Evolutionary conservation across 2,888 invertebrate species (phyloP).

Genomic region (Dicyrtoma fusca): DNA sequence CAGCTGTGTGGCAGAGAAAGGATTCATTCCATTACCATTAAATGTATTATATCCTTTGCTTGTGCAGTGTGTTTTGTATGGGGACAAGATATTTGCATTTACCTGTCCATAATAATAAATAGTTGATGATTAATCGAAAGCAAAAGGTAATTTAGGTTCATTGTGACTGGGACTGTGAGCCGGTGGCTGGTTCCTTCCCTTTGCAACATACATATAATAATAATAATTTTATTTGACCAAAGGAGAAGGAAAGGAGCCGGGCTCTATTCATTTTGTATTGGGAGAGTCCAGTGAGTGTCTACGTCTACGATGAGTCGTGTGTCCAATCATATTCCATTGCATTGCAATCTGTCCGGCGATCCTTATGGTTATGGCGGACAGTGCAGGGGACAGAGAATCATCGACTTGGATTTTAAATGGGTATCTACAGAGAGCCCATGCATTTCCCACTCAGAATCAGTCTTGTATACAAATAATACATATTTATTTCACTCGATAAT

Average conservation of each 20-base stretch:
- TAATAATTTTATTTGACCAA: conserved; percentile 12
- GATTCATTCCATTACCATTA: no score
- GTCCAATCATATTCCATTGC: neutral
- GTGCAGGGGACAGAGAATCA: no score
- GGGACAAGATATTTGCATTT: neutral
- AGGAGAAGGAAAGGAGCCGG: neutral
- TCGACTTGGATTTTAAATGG: no score
- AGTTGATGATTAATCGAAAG: conserved; percentile 30
- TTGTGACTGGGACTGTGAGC: conserved; percentile 7
- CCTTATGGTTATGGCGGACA: no score
- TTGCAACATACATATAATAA: neutral
- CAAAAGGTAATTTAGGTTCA: conserved; percentile 16
- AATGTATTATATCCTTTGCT: no score
- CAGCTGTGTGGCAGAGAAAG: no score
- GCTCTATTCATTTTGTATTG: conserved; percentile 19
- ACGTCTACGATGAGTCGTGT: no score
- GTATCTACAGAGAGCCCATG: no score
- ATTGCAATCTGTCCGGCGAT: neutral
- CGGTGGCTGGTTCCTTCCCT: neutral
- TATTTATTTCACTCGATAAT: no score
- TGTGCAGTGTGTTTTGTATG: neutral
- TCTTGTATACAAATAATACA: no score
- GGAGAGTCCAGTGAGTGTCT: conserved; percentile 23
- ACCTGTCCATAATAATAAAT: conserved; percentile 27
- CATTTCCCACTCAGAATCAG: no score